A percentile compares a stretch with the other conserved stretches of the same genome.
Conservation (phyloP, 2,797 vertebrate species). For the Argya squamiceps region DNA sequence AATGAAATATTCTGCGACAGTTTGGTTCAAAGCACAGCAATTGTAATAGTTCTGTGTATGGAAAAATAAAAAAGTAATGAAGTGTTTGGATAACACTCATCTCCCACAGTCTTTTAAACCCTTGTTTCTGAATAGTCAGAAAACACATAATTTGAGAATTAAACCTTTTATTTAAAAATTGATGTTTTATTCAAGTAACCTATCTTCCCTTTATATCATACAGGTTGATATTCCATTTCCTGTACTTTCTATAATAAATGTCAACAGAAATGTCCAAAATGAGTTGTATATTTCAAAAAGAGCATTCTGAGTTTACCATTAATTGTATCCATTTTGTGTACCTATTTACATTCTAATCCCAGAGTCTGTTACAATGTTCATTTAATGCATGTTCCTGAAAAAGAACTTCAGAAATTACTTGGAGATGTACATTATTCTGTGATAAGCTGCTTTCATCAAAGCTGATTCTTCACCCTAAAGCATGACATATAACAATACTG, state of each 20-base stretch:
- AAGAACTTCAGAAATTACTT: neutral
- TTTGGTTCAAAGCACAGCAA: neutral
- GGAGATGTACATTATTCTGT: neutral
- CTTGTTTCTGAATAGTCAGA: neutral
- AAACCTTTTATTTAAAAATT: neutral
- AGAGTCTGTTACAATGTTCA: neutral
- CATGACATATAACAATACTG: neutral
- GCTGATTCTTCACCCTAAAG: neutral
- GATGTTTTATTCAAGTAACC: neutral
- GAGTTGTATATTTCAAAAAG: neutral
- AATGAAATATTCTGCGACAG: neutral
- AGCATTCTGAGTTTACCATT: neutral
- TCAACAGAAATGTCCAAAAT: neutral
- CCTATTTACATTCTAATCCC: neutral
- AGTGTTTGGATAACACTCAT: neutral
- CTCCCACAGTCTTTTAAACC: neutral
- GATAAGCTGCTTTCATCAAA: neutral
- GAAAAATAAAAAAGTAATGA: neutral
- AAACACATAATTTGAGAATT: neutral
- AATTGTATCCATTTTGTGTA: neutral
- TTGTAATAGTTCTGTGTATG: neutral
- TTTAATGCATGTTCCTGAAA: neutral
- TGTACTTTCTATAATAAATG: neutral
- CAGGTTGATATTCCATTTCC: neutral
- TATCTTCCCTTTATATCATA: neutral